Percentiles rank a stretch among this genome's conserved stretches.
These are phyloP conservation scores for Heteromormyrus szaboi DNA, from an alignment of 2,797 vertebrate species.

Conservation along the genomic window DNA sequence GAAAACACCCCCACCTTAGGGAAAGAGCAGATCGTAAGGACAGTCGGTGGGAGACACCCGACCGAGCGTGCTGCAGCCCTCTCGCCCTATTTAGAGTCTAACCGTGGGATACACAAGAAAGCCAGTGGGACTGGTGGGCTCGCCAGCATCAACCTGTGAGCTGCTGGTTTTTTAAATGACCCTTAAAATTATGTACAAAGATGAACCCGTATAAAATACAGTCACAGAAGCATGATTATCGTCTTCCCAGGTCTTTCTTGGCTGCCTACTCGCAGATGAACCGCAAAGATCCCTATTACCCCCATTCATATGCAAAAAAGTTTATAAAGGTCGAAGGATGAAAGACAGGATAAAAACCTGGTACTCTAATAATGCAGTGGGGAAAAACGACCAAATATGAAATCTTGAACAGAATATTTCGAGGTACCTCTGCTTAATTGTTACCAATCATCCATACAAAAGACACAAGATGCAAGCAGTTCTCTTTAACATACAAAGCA, in stretches of 20 bases:
- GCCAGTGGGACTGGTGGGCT: neutral
- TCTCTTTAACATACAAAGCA: neutral
- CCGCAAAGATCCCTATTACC: neutral
- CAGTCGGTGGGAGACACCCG: neutral
- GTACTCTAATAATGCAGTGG: neutral
- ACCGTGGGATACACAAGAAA: neutral
- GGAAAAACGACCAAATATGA: neutral
- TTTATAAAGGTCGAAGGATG: neutral
- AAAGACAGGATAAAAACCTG: neutral
- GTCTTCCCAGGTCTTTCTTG: neutral
- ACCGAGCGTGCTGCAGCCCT: neutral
- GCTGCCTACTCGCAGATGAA: neutral
- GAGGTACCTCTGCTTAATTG: neutral
- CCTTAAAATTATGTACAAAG: neutral
- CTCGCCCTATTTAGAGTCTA: neutral
- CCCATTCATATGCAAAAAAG: neutral
- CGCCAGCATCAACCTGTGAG: neutral
- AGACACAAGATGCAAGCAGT: neutral
- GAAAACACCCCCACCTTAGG: neutral
- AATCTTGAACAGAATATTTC: neutral
- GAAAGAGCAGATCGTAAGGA: neutral
- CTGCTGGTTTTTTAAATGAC: neutral
- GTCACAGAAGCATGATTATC: neutral
- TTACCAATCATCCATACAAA: neutral
- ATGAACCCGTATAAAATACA: neutral